A percentile compares a stretch with the other conserved stretches of the same genome.
These are phyloP conservation scores for Scomberomorus guttatus DNA, from an alignment of 2,797 vertebrate genomes.

Conservation along the genomic window DNA sequence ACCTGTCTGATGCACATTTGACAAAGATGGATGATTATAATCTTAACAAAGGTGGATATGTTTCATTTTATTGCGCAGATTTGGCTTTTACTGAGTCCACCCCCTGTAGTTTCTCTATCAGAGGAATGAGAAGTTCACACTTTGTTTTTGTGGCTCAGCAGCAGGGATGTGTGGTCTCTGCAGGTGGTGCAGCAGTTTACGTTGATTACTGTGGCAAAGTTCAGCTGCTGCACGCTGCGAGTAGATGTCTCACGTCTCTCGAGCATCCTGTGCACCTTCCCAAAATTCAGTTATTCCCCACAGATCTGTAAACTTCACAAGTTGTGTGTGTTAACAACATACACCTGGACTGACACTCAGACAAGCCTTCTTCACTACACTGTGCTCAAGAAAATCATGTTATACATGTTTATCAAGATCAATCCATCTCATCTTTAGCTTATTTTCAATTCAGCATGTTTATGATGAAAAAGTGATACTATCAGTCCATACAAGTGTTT, in stretches of 20 bases:
- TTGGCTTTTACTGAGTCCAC: not conserved
- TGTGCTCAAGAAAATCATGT: not conserved
- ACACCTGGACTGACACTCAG: not conserved
- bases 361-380: too few species aligned
- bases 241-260: constrained; percentile 1
- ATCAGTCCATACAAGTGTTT: not conserved
- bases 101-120: constrained; percentile 18
- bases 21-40: not conserved
- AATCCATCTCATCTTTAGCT: not conserved
- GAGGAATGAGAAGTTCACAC: constrained; percentile 28
- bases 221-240: constrained; percentile 24
- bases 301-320: not conserved
- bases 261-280: not conserved
- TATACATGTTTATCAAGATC: not conserved
- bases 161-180: constrained; percentile 33
- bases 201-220: constrained; percentile 52
- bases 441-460: not conserved
- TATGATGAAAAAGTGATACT: not conserved
- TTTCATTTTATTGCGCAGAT: constrained; percentile 1
- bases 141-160: constrained; percentile 11
- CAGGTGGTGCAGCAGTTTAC: constrained; percentile 42
- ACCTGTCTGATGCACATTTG: not conserved
- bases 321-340: not conserved
- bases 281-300: not conserved
- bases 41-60: constrained; percentile 7